Percentiles rank a stretch among this genome's conserved stretches.
phyloP scores from a whole-genome alignment of 2,113 vertebrate species.

The Cranoglanis bouderius region DNA sequence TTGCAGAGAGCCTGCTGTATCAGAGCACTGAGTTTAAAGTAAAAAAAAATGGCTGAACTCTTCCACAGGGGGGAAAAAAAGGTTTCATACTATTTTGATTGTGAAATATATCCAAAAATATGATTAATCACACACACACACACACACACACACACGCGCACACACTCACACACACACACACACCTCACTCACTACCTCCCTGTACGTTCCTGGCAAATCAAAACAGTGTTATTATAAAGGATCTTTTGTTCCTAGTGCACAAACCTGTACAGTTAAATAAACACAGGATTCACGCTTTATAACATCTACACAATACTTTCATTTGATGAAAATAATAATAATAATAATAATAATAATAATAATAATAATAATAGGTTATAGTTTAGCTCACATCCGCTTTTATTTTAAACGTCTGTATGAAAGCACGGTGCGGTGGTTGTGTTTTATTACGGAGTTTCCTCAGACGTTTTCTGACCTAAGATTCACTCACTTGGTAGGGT shows the following conservation, averaged over 20 bases:
- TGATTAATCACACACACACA: not conserved
- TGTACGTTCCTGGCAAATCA: not conserved
- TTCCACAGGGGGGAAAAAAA: not conserved
- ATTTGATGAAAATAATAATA: not conserved
- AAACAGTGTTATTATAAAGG: not conserved
- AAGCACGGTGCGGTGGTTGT: not conserved
- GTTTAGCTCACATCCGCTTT: not conserved
- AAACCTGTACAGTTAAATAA: not conserved
- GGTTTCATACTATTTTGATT: not conserved
- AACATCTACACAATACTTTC: not conserved
- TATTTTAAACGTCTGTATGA: not conserved
- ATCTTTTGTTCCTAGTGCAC: not conserved
- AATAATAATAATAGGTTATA: not conserved
- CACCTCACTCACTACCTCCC: not conserved
- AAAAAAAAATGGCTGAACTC: not conserved
- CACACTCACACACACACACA: conserved; percentile 21
- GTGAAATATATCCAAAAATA: not conserved
- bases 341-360: not conserved
- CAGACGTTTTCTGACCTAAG: not conserved
- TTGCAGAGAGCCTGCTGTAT: not conserved
- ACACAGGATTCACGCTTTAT: not conserved
- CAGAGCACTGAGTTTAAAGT: not conserved
- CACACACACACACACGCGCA: not conserved
- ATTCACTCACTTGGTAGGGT: not conserved
- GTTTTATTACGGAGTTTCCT: not conserved